Percentiles rank a stretch among this genome's conserved stretches.
Evolutionary conservation across 2,113 vertebrate genomes (phyloP).

Genomic region (Lanius ludovicianus): DNA sequence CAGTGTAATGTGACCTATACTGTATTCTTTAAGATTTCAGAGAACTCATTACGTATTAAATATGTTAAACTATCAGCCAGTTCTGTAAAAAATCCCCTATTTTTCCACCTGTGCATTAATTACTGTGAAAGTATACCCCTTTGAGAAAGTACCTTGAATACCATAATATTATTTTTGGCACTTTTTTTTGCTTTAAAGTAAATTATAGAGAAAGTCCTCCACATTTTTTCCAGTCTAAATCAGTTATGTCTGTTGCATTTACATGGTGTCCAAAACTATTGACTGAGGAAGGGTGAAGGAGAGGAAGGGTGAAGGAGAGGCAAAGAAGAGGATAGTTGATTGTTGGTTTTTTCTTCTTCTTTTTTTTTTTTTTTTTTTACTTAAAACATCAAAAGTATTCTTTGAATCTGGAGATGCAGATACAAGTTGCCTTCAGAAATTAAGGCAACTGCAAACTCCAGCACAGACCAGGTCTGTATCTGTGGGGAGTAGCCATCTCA

Average conservation of each 20-base stretch:
- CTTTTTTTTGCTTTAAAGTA: conserved; percentile 21
- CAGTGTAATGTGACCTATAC: not conserved
- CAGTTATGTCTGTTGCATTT: not conserved
- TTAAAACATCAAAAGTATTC: not conserved
- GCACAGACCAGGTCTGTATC: not conserved
- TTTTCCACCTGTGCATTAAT: not conserved
- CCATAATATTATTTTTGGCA: not conserved
- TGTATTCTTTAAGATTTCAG: not conserved
- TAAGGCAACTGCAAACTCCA: not conserved
- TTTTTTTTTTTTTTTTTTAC: not conserved
- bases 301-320: not conserved
- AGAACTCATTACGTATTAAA: not conserved
- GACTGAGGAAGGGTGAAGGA: not conserved
- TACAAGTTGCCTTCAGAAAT: not conserved
- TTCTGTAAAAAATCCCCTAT: not conserved
- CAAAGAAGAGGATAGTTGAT: not conserved
- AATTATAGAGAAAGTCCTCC: not conserved
- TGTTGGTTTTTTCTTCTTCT: not conserved
- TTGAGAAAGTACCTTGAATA: conserved; percentile 11
- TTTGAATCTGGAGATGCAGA: not conserved
- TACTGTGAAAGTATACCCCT: not conserved
- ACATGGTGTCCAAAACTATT: not conserved
- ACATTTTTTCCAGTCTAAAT: not conserved
- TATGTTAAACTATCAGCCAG: not conserved
- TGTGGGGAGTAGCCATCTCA: not conserved